phyloP scores from a whole-genome alignment of 2,888 invertebrate species.

The Dynastes maya region DNA sequence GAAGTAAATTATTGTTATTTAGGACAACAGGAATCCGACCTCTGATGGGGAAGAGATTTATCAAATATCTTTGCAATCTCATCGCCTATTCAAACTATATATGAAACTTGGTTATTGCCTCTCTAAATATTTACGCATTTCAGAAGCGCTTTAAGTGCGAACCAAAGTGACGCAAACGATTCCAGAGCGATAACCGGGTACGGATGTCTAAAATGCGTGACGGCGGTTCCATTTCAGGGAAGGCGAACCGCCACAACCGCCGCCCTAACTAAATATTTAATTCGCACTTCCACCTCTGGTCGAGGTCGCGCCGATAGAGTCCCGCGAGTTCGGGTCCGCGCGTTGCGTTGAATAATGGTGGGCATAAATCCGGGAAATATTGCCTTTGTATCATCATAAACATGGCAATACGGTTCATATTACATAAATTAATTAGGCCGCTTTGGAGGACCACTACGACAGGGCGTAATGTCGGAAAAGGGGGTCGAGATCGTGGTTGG shows the following conservation, averaged over 20 bases:
- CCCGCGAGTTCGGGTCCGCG: not conserved
- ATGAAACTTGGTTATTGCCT: not conserved
- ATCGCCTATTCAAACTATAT: no score
- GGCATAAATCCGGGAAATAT: conserved; percentile 47
- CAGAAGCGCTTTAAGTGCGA: not conserved
- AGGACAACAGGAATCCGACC: no score
- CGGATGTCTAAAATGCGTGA: conserved; percentile 6
- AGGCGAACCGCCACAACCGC: no score
- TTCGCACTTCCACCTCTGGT: conserved; percentile 30
- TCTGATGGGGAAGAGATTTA: no score
- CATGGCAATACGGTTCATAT: conserved; percentile 51
- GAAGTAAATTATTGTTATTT: no score
- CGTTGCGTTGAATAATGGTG: conserved; percentile 34
- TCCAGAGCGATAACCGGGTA: not conserved
- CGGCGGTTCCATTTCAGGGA: not conserved
- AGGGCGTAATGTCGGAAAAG: not conserved
- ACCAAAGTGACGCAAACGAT: not conserved
- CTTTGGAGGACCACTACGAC: conserved; percentile 16
- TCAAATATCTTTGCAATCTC: no score
- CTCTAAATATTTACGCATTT: conserved; percentile 11
- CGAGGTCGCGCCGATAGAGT: conserved; percentile 16
- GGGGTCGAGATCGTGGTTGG: not conserved
- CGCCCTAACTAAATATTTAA: conserved; percentile 38
- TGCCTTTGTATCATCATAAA: conserved; percentile 52
- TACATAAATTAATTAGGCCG: conserved; percentile 53